Conservation (phyloP, 2,888 invertebrate genomes). For the Dicyrtomina minuta region DNA sequence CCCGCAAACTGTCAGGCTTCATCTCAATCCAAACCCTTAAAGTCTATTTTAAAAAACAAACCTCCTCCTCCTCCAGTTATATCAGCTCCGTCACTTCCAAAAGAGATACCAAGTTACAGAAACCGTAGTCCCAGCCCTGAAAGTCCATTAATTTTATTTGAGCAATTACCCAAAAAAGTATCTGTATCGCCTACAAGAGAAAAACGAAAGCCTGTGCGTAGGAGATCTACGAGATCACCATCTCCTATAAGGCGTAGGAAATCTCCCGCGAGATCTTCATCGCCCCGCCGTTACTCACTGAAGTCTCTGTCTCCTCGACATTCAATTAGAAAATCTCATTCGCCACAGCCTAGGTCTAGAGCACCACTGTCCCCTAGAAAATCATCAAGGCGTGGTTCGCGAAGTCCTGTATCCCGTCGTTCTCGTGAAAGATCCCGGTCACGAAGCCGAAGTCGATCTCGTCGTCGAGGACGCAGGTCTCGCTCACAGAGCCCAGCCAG, state of each 20-base stretch:
- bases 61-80: conserved; percentile 28
- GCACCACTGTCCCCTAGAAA: background rate
- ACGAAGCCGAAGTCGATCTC: background rate
- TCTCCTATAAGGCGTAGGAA: conserved; percentile 1
- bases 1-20: background rate
- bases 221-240: background rate
- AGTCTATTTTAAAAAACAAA: conserved; percentile 19
- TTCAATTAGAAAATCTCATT: background rate
- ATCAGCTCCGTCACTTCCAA: background rate
- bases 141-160: conserved; percentile 12
- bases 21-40: background rate
- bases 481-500: no score
- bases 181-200: conserved; percentile 2
- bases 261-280: conserved; percentile 2
- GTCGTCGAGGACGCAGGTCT: background rate
- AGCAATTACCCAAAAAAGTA: background rate
- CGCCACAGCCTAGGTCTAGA: background rate
- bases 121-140: background rate
- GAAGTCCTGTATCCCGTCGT: background rate
- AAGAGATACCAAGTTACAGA: background rate
- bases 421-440: background rate
- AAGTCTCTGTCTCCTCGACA: background rate
- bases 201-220: background rate
- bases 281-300: no score
- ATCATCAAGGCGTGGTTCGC: background rate